Conservation (phyloP, 1,140 invertebrate genomes). For the Gryon sp. region DNA sequence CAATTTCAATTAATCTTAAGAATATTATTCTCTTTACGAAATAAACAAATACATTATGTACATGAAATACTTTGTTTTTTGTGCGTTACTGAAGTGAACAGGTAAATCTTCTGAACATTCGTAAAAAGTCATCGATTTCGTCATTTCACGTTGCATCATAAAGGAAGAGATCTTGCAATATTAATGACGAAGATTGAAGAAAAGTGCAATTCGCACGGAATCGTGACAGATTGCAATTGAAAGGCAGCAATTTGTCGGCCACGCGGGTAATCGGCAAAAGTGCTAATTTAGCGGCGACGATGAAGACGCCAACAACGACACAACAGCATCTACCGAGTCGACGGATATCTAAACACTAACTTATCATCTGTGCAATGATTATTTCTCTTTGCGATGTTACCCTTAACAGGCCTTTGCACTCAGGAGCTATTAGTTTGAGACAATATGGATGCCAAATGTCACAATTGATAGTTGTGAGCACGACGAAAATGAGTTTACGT, state of each 20-base stretch:
- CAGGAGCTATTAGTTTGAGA: constrained; percentile 77
- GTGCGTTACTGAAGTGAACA: too few species aligned
- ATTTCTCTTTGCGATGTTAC: constrained; percentile 45
- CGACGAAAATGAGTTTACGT: constrained; percentile 44
- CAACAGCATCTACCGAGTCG: too few species aligned
- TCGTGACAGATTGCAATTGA: constrained; percentile 47
- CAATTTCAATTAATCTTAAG: too few species aligned
- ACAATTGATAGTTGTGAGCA: constrained; percentile 72
- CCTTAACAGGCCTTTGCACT: constrained; percentile 69
- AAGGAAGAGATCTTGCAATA: constrained; percentile 29
- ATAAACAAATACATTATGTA: too few species aligned
- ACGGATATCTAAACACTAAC: too few species aligned
- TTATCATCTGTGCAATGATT: too few species aligned
- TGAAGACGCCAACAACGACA: too few species aligned
- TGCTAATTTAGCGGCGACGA: constrained; percentile 72
- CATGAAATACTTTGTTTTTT: too few species aligned
- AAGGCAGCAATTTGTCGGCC: constrained; percentile 47
- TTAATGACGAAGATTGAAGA: constrained; percentile 47
- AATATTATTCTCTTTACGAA: too few species aligned
- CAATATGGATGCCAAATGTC: constrained; percentile 78
- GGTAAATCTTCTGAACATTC: too few species aligned
- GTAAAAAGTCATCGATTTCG: constrained; percentile 33
- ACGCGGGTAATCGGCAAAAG: constrained; percentile 65
- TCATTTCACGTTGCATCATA: constrained; percentile 25
- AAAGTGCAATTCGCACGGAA: constrained; percentile 36